A percentile compares a stretch with the other conserved stretches of the same genome.
phyloP scores from a whole-genome alignment of 2,113 vertebrate species.

The Brienomyrus longianalis region DNA sequence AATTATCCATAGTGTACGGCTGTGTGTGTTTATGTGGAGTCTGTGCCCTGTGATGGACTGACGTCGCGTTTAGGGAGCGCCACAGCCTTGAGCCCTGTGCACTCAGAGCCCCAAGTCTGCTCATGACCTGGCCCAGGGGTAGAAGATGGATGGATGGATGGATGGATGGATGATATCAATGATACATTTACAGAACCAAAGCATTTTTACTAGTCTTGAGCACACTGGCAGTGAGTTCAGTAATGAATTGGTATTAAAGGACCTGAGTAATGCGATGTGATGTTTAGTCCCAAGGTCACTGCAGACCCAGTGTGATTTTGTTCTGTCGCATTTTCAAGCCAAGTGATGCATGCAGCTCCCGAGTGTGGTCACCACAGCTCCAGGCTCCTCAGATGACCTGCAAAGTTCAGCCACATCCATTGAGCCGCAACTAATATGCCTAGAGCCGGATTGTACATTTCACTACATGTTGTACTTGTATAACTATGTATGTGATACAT shows the following conservation, averaged over 20 bases:
- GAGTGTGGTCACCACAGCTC: neutral
- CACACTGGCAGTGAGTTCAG: neutral
- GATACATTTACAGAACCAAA: neutral
- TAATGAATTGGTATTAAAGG: neutral
- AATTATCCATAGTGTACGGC: neutral
- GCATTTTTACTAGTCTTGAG: neutral
- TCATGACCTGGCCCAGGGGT: neutral
- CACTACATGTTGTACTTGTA: neutral
- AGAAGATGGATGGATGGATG: neutral
- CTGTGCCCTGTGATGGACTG: neutral
- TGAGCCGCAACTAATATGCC: neutral
- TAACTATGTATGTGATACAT: neutral
- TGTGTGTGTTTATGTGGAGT: neutral
- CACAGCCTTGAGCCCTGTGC: neutral
- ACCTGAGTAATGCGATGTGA: neutral
- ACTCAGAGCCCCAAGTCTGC: neutral
- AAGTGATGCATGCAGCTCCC: neutral
- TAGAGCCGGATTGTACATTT: neutral
- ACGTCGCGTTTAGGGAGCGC: neutral
- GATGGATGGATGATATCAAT: neutral
- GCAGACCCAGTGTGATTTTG: neutral
- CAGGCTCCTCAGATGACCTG: neutral
- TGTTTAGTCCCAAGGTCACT: neutral
- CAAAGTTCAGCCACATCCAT: neutral
- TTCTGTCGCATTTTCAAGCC: neutral